Evolutionary conservation across 2,888 invertebrate species (phyloP).

Genomic region (Leptogaster cylindrica): DNA sequence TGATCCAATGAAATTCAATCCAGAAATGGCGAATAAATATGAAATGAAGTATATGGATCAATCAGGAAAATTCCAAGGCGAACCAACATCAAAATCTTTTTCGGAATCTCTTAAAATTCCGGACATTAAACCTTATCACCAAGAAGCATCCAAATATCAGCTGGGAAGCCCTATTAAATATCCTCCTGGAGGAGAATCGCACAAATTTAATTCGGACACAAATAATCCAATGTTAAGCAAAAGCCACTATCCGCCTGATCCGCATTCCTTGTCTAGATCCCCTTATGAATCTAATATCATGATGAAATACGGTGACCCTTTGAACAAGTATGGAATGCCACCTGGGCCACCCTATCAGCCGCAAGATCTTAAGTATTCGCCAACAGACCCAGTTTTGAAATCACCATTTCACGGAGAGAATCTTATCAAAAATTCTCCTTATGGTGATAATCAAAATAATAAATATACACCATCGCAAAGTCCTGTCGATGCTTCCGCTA

Average conservation of each 20-base stretch:
- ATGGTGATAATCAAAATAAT: conserved; percentile 52
- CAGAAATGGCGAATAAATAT: conserved; percentile 53
- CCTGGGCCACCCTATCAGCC: conserved; percentile 53
- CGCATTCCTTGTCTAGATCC: conserved; percentile 57
- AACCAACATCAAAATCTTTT: conserved; percentile 50
- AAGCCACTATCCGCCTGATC: conserved; percentile 43
- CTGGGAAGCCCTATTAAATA: conserved; percentile 21
- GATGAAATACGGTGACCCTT: conserved; percentile 61
- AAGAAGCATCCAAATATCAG: conserved; percentile 49
- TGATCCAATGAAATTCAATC: conserved; percentile 45
- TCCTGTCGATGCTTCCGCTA: conserved; percentile 60
- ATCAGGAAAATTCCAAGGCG: conserved; percentile 56
- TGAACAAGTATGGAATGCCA: conserved; percentile 54
- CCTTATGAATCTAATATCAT: conserved; percentile 60
- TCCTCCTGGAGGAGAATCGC: conserved; percentile 45
- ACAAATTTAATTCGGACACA: conserved; percentile 44
- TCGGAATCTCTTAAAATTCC: conserved; percentile 57
- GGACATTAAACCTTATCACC: conserved; percentile 57
- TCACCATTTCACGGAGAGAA: conserved; percentile 59
- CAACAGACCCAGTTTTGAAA: conserved; percentile 52
- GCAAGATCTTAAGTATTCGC: conserved; percentile 61
- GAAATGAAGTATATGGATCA: conserved; percentile 61
- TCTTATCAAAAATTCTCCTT: conserved; percentile 59
- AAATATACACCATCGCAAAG: conserved; percentile 58
- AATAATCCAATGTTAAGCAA: conserved; percentile 35